Evolutionary conservation across 53 echinoderm and acorn worm species (phyloP), one percentile per base, ranked within the genome.

Genomic region (Henricia sp.): DNA sequence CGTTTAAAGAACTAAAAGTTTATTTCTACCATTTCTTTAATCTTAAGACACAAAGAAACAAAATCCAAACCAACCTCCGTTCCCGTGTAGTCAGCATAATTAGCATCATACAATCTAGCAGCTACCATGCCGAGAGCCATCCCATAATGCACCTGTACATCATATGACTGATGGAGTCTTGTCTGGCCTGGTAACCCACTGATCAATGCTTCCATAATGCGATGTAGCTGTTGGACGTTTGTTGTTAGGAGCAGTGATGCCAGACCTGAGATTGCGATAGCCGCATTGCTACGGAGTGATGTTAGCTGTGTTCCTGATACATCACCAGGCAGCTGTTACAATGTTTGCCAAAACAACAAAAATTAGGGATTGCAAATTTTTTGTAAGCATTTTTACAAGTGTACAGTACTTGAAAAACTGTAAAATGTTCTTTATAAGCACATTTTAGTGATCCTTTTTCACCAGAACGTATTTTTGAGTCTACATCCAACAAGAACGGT

Each of bases 11-110:
- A n/a, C n/a, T n/a, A n/a, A n/a, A n/a, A n/a, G n/a, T n/a, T n/a
- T n/a, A n/a, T n/a, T n/a, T n/a, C n/a, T n/a, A n/a, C n/a, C n/a
- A n/a, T n/a, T n/a, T n/a, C n/a, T n/a, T n/a, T n/a, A n/a, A n/a
- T n/a, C n/a, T n/a, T n/a, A n/a, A n/a, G n/a, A n/a, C n/a, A n/a
- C n/a, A n/a, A n/a, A n/a, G n/a, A n/a, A n/a, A n/a, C n/a, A n/a
- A n/a, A n/a, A n/a, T n/a, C n/a, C n/a, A n/a, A n/a, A n/a, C n/a
- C n/a, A n/a, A n/a, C 94, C 86, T 93, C 94, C 69, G 48, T 83
- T 5, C 91, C 94, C 0, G 85, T 71, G 27, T 91, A 91, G 63
- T 93, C 94, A 13, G 56, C 53, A 46, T 86, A 91, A 23, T 68
- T 72, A 29, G 85, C 94, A 38, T 88, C 88, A 26, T 87, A 78